These are phyloP conservation scores for Drosophila maculinotata DNA, from an alignment of 2,888 invertebrate species.

Conservation along the genomic window DNA sequence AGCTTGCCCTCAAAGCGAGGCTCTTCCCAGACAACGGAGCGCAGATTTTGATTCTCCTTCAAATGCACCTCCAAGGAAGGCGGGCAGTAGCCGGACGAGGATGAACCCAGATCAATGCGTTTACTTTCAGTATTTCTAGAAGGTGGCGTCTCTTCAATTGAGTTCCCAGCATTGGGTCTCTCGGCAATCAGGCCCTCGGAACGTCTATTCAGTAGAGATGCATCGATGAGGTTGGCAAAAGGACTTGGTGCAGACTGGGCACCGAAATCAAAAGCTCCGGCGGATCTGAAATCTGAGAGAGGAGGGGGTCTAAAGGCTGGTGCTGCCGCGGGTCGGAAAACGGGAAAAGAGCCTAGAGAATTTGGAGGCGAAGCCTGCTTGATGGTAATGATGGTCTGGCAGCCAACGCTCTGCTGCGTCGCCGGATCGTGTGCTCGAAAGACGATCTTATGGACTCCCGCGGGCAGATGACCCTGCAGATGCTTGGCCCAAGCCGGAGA, in stretches of 20 bases:
- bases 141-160: conserved; percentile 5
- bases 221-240: conserved; percentile 20
- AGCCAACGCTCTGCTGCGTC: conserved; percentile 86
- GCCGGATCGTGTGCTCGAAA: conserved; percentile 87
- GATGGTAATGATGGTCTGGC: conserved; percentile 87
- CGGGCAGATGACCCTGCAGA: conserved; percentile 87
- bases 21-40: conserved; percentile 88
- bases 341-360: background rate
- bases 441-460: conserved; percentile 87
- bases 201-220: background rate
- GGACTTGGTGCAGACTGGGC: background rate
- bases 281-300: background rate
- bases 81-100: conserved; percentile 86
- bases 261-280: conserved; percentile 5
- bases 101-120: conserved; percentile 60
- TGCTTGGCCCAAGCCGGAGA: conserved; percentile 88
- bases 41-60: conserved; percentile 86
- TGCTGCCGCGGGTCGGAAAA: background rate
- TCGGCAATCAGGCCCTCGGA: conserved; percentile 18
- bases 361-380: conserved; percentile 83
- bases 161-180: background rate
- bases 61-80: conserved; percentile 87
- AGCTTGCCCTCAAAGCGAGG: conserved; percentile 86
- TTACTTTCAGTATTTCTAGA: conserved; percentile 21
- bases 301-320: background rate